Evolutionary conservation across 2,888 invertebrate species (phyloP), one percentile per base, ranked within the genome.

Genomic region (Melangyna quadrimaculata): DNA sequence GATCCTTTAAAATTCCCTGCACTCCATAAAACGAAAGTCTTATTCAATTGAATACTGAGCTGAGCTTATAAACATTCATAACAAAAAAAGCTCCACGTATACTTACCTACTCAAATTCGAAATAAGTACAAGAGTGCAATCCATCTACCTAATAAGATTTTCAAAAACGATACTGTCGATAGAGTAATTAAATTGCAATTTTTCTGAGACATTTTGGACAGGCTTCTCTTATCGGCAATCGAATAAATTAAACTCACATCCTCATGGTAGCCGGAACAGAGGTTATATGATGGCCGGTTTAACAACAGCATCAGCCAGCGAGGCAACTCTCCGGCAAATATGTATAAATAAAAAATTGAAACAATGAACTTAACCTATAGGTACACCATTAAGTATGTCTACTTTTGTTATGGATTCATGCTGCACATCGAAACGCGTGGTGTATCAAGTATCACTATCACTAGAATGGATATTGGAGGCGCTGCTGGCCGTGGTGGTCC

Each of bases 121-220:
- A 35, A 4, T 12, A 35, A 45, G 45, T 4, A 22, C 10, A 57
- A 29, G n/a, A n/a, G 75, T 88, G 89, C 90, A 90, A 91, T 91
- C 90, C 91, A 91, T 91, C 91, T 91, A 89, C n/a, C n/a, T 19
- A 14, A 89, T 89, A 90, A 90, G 91, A 91, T 91, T 89, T 89
- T 89, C 88, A 89, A 88, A 89, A 88, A 89, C 88, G 91, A 92
- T 91, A 92, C 90, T 92, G 92, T 91, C 91, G 90, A 90, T 91
- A 89, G 90, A 91, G 92, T 91, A 91, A 91, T 91, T 91, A 91
- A 92, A 91, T 89, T 89, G 90, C 91, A 91, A 91, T 92, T 91
- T 91, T 91, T 91, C 90, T 91, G 91, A 90, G 90, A 89, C 90
- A 90, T 90, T 90, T 90, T 89, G 90, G 91, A 91, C 91, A 90